Conservation (phyloP, 2,113 vertebrate genomes). For the Misgurnus anguillicaudatus region DNA sequence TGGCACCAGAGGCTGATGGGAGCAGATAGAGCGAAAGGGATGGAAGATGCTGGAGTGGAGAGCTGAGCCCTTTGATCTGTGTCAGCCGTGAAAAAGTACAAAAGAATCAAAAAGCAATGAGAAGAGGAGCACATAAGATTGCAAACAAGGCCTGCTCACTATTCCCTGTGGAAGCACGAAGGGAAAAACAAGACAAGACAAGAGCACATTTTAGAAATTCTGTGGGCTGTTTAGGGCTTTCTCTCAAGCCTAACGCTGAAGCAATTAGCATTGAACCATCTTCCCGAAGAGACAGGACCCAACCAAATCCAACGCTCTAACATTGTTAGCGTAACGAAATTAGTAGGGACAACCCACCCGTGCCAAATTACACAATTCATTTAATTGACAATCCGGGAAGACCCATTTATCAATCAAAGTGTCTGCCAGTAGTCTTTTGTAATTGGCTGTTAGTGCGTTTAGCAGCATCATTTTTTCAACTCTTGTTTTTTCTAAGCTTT, state of each 20-base stretch:
- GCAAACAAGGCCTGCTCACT: conserved; percentile 69
- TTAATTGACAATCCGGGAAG: conserved; percentile 68
- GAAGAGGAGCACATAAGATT: conserved; percentile 64
- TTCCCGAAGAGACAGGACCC: conserved; percentile 65
- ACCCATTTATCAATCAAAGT: conserved; percentile 57
- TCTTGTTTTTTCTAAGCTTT: too few species aligned
- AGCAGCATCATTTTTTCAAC: too few species aligned
- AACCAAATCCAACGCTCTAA: conserved; percentile 65
- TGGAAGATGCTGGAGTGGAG: conserved; percentile 61
- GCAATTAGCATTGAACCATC: conserved; percentile 77
- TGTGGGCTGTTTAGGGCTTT: conserved; percentile 68
- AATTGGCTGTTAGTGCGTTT: conserved; percentile 12
- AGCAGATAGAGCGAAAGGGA: conserved; percentile 56
- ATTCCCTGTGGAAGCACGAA: conserved; percentile 63
- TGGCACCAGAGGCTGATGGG: conserved; percentile 38
- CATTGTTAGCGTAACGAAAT: conserved; percentile 67
- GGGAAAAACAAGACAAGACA: conserved; percentile 64
- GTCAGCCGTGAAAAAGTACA: conserved; percentile 60
- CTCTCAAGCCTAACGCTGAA: conserved; percentile 68
- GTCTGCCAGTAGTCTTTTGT: conserved; percentile 14
- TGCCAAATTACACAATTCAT: conserved; percentile 65
- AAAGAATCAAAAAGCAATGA: conserved; percentile 62
- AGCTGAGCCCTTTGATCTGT: conserved; percentile 77
- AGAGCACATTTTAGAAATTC: conserved; percentile 69
- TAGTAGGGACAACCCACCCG: conserved; percentile 60